Percentiles rank a stretch among this genome's conserved stretches.
Conservation (phyloP, 2,113 vertebrate genomes). For the Sinocyclocheilus anshuiensis region DNA sequence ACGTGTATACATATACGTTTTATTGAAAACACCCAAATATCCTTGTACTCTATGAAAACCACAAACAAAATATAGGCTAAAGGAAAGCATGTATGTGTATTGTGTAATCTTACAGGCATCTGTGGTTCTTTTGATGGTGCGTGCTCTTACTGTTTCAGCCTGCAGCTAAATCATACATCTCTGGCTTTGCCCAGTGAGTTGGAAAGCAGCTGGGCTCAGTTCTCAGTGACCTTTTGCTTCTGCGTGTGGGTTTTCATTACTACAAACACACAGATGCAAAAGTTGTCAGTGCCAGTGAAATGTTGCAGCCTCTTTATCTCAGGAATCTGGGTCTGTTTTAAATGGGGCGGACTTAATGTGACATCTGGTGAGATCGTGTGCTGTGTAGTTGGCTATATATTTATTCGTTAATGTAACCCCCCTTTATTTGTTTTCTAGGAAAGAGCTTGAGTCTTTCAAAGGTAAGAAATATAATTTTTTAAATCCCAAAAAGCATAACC, state of each 20-base stretch:
- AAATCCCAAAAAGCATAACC: background rate
- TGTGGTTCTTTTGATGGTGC: background rate
- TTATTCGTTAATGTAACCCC: background rate
- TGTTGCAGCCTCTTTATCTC: background rate
- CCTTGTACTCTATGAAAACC: slow-evolving; percentile 5
- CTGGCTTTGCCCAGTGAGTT: slow-evolving; percentile 29
- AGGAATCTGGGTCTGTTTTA: background rate
- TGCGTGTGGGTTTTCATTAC: slow-evolving; percentile 27
- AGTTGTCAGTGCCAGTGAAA: background rate
- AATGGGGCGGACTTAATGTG: slow-evolving; percentile 11
- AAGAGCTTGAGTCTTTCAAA: slow-evolving; percentile 88
- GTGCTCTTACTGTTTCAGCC: slow-evolving; percentile 17
- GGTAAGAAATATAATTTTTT: slow-evolving; percentile 74
- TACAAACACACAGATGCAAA: slow-evolving; percentile 15
- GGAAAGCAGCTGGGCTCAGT: slow-evolving; percentile 38
- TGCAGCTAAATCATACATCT: slow-evolving; percentile 27
- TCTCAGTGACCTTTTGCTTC: slow-evolving; percentile 6
- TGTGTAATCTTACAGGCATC: slow-evolving; percentile 7
- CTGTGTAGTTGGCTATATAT: background rate
- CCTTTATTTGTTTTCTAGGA: slow-evolving; percentile 76
- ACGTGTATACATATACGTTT: slow-evolving; percentile 7
- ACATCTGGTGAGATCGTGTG: background rate
- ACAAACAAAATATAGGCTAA: background rate
- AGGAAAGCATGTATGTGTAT: background rate
- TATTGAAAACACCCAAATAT: background rate